Conservation (phyloP, 2,113 vertebrate species). For the Ovis canadensis region DNA sequence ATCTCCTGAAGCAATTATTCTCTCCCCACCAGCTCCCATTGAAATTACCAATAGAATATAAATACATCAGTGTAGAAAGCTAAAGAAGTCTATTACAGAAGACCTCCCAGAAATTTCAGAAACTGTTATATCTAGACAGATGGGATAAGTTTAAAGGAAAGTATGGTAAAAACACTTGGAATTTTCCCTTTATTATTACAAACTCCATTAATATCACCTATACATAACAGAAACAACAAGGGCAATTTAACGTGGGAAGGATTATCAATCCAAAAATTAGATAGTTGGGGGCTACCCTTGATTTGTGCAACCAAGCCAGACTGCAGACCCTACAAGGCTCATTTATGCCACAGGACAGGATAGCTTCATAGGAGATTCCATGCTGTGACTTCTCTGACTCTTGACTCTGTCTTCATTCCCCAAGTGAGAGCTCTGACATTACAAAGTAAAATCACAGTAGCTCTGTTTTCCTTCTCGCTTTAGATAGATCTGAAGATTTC, state of each 20-base stretch:
- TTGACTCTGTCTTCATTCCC: background rate
- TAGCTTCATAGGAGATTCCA: background rate
- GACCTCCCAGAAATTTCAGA: background rate
- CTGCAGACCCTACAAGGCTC: background rate
- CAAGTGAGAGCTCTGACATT: background rate
- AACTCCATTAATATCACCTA: background rate
- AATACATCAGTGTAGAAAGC: background rate
- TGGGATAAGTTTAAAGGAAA: background rate
- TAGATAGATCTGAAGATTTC: background rate
- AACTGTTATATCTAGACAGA: background rate
- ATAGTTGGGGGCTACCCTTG: background rate
- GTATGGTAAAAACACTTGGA: background rate
- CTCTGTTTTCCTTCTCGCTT: background rate
- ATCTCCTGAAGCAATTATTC: background rate
- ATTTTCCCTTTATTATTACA: background rate
- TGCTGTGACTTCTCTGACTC: background rate
- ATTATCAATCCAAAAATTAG: background rate
- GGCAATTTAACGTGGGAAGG: background rate
- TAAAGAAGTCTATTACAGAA: background rate
- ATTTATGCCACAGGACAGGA: background rate
- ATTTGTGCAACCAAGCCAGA: background rate
- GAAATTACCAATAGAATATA: background rate
- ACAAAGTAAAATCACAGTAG: background rate
- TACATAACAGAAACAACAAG: background rate
- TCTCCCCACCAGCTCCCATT: background rate